A percentile compares a stretch with the other conserved stretches of the same genome.
These are phyloP conservation scores for Cinclus mexicanus DNA, from an alignment of 2,113 vertebrate species.

Conservation along the genomic window DNA sequence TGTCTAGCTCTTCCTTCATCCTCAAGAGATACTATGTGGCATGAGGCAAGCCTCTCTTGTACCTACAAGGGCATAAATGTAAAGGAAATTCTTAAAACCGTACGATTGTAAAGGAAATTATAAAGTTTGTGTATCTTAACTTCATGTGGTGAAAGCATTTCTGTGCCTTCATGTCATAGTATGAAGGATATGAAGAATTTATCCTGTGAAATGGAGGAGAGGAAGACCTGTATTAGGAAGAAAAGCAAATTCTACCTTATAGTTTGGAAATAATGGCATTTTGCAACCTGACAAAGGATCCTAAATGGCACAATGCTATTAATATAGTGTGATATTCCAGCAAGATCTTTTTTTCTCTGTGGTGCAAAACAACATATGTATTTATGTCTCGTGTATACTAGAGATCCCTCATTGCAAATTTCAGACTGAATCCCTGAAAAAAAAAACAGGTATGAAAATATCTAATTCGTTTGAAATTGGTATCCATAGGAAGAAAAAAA, in stretches of 20 bases:
- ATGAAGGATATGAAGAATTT: neutral
- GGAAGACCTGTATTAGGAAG: neutral
- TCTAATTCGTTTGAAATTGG: neutral
- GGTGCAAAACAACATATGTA: neutral
- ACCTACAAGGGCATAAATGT: neutral
- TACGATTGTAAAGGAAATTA: neutral
- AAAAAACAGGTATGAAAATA: neutral
- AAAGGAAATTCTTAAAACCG: neutral
- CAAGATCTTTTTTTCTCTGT: neutral
- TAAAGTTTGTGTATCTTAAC: neutral
- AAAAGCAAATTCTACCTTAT: neutral
- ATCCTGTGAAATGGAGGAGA: neutral
- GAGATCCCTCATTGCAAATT: conserved; percentile 8
- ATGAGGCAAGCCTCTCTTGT: neutral
- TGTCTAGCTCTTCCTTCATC: conserved; percentile 78
- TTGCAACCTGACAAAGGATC: neutral
- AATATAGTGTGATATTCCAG: neutral
- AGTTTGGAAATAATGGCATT: neutral
- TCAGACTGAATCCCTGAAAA: conserved; percentile 22
- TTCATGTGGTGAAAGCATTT: neutral
- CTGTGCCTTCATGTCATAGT: neutral
- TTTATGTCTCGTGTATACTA: neutral
- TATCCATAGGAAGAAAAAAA: neutral
- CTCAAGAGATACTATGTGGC: neutral
- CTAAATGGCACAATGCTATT: neutral